These are phyloP conservation scores for Corythucha ciliata DNA, from an alignment of 2,888 invertebrate species.

Conservation along the genomic window DNA sequence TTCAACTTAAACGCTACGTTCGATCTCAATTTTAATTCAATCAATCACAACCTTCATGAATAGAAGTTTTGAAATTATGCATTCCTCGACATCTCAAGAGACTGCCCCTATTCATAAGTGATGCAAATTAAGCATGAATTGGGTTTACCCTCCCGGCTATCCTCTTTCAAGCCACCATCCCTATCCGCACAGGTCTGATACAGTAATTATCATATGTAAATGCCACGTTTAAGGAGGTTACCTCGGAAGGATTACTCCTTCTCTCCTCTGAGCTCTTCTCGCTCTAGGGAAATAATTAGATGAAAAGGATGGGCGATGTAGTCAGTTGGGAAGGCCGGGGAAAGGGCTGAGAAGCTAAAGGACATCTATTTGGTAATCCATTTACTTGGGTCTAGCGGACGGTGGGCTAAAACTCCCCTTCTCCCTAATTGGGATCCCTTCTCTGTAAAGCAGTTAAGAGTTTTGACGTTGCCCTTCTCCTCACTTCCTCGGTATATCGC, in stretches of 20 bases:
- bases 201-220: conserved; percentile 18
- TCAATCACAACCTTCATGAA: no score
- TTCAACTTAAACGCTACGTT: no score
- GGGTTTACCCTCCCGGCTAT: no score
- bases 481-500: no score
- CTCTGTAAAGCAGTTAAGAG: conserved; percentile 30
- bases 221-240: conserved; percentile 13
- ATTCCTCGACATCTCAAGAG: no score
- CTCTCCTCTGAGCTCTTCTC: conserved; percentile 2
- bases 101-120: no score
- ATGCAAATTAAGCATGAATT: no score
- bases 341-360: conserved; percentile 13
- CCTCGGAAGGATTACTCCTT: conserved; percentile 13
- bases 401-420: conserved; percentile 20
- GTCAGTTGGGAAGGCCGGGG: no score
- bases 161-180: no score
- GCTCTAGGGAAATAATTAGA: conserved; percentile 18
- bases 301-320: neutral
- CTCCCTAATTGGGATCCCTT: conserved; percentile 25
- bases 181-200: no score
- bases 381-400: conserved; percentile 10
- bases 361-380: conserved; percentile 23
- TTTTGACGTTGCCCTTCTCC: conserved; percentile 27
- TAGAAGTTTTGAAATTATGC: no score
- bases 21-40: no score